phyloP scores from a whole-genome alignment of 2,797 vertebrate species.

The Cephalopachus bancanus region DNA sequence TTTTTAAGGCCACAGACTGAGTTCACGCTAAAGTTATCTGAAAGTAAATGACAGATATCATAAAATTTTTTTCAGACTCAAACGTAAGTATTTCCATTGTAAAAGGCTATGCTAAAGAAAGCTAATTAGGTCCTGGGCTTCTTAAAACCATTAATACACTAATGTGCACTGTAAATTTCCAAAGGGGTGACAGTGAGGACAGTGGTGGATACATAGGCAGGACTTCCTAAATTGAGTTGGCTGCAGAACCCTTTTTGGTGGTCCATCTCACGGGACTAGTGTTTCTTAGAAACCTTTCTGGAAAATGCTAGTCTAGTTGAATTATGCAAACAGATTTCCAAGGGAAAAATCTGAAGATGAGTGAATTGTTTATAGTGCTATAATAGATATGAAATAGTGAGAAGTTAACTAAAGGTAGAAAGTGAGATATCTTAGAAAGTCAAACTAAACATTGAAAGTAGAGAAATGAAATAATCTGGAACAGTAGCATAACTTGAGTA shows the following conservation, averaged over 20 bases:
- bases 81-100: neutral
- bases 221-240: neutral
- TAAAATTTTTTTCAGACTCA: neutral
- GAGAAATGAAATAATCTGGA: neutral
- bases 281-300: neutral
- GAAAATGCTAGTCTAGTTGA: neutral
- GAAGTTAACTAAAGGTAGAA: neutral
- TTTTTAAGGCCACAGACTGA: too few relatives aligned
- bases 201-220: neutral
- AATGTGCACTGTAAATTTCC: neutral
- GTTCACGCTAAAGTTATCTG: conserved; percentile 6
- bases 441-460: neutral
- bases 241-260: neutral
- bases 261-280: neutral
- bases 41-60: neutral
- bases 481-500: neutral
- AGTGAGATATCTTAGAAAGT: conserved; percentile 26
- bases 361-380: neutral
- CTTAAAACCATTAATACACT: neutral
- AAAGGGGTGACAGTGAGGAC: neutral
- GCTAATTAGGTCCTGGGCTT: neutral
- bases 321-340: neutral
- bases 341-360: neutral
- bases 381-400: neutral
- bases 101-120: conserved; percentile 21